Base-by-base conservation (phyloP, 1,140 invertebrate species). In the Caerostris darwini region DNA sequence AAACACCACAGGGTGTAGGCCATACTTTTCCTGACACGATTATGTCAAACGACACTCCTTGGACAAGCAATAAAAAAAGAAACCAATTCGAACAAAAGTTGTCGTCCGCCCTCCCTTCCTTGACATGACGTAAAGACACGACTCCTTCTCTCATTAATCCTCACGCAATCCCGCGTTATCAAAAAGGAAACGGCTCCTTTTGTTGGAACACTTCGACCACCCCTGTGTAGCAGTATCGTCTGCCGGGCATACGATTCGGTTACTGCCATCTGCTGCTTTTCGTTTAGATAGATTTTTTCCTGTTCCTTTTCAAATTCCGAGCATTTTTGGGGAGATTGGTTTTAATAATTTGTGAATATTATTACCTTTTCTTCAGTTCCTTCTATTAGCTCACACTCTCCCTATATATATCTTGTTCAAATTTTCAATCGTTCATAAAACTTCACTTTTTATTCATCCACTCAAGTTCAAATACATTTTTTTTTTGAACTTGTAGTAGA, bases 71-170 rank as follows among this genome's bases (percentile, higher is more conserved):
- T 5, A n/a, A 5, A 17, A 77, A 77, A 77, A 77, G 53, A 77
- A 50, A 50, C 34, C 7, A 67, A 17, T 67, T 54, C n/a, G 54
- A 6, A n/a, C 61, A 4, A 67, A 67, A 67, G 61, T 67, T 67
- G 61, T n/a, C 14, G 61, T 77, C 7, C 19, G 8, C 34, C 69
- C 69, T 2, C 71, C 71, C 34, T 71, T 3, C 34, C 34, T 53
- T 53, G 71, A 50, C 71, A 53, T 77, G 19, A 77, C 71, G 34
- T 50, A 50, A 77, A 77, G 34, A 85, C 82, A 85, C 54, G 82
- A 85, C 57, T 17, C 19, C 82, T 57, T 58, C 7, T 34, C 17
- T 85, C 54, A 85, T 85, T 85, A 85, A 85, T 85, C 17, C 82
- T 19, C 54, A 58, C 82, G 54, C n/a, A 10, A 77, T 77, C 19